Base-by-base conservation (phyloP, 2,888 invertebrate species). In the Leuctra nigra region DNA sequence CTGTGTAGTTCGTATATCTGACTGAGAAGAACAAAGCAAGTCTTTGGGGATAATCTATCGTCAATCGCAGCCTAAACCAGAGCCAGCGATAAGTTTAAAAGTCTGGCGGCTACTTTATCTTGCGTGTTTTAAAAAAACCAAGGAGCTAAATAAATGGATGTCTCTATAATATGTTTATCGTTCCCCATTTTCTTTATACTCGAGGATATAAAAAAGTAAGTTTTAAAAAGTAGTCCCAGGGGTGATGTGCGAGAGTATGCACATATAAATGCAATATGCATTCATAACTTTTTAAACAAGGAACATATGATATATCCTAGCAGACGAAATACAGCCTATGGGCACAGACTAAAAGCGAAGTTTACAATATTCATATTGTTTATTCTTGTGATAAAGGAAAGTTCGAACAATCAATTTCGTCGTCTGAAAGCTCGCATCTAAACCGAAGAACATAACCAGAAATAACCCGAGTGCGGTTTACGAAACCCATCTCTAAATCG, bases 261-360 rank as follows among this genome's bases (percentile, higher is more conserved):
- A 60, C 60, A 41, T 44, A 60, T 57, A n/a, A n/a, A 60, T 60
- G 60, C 57, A 60, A 57, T 57, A 60, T 58, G 55, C 57, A 58
- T 60, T 56, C 58, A 55, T 55, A 58, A 48, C 55, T 59, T 59
- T 59, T 59, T 57, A 54, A 57, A 59, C 18, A 55, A 57, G 59
- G 55, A 54, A 44, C 6, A 29, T 29, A 55, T 58, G 58, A 58
- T 53, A 55, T 58, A 55, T 56, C 38, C 54, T 52, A 23, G 16
- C 35, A 16, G 44, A 46, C 52, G 41, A 47, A 38, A 38, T n/a
- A 55, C 50, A 50, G 55, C 55, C 55, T 22, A 39, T 35, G 36
- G 53, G 53, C 55, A 18, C 29, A 54, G 38, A 57, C 56, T 59
- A 54, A 59, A 59, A 59, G 59, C 29, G 57, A 29, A 33, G 22